A percentile compares a stretch with the other conserved stretches of the same genome.
phyloP scores from a whole-genome alignment of 2,113 vertebrate species.

The Chaetodon auriga region DNA sequence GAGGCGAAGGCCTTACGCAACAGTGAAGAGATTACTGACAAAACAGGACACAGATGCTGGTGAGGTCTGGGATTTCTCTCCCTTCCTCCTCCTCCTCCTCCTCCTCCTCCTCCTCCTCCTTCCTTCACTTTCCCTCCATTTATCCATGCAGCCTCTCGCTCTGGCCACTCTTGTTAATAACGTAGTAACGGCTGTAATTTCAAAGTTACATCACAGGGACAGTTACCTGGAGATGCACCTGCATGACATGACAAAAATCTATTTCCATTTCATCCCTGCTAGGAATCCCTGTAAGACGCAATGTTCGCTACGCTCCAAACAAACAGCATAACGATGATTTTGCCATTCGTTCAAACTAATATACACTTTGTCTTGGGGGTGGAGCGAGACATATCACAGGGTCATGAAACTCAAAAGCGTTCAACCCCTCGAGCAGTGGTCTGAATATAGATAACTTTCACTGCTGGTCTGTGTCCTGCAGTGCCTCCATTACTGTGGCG shows the following conservation, averaged over 20 bases:
- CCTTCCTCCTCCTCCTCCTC: conserved; percentile 15
- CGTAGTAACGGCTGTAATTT: conserved; percentile 53
- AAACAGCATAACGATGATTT: background rate
- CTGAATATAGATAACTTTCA: background rate
- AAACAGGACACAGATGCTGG: conserved; percentile 76
- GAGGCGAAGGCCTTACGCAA: conserved; percentile 70
- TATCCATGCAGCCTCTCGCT: conserved; percentile 38
- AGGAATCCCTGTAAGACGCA: background rate
- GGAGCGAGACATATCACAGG: background rate
- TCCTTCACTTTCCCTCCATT: conserved; percentile 40
- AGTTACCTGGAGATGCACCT: conserved; percentile 24
- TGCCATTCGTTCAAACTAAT: background rate
- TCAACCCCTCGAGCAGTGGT: background rate
- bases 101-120: conserved; percentile 4
- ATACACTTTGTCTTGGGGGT: background rate
- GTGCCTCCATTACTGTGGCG: background rate
- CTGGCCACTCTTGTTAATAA: conserved; percentile 46
- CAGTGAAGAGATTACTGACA: conserved; percentile 75
- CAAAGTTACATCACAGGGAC: conserved; percentile 27
- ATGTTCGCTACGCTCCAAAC: background rate
- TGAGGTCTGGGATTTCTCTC: conserved; percentile 57
- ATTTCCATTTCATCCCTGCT: background rate
- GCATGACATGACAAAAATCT: conserved; percentile 1
- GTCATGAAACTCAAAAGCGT: background rate
- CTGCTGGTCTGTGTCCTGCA: background rate